Conservation (phyloP, 2,888 invertebrate species). For the Epistrophella euchroma region DNA sequence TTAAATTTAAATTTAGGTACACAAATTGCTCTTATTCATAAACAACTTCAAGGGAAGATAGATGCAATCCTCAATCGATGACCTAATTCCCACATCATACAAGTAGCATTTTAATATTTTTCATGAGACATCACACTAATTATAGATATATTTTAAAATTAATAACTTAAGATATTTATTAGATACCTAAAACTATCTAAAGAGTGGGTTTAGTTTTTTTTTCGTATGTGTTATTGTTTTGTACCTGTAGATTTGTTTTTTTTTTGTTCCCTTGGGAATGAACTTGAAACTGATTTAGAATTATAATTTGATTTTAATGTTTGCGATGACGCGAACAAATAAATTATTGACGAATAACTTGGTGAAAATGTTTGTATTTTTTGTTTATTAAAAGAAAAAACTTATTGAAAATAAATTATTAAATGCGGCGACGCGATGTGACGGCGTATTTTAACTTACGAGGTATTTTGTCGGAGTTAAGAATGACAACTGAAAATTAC, state of each 20-base stretch:
- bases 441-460: slow-evolving; percentile 20
- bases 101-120: slow-evolving; percentile 48
- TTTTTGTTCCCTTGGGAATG: slow-evolving; percentile 56
- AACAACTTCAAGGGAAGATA: background rate
- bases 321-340: slow-evolving; percentile 19
- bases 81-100: slow-evolving; percentile 52
- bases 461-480: slow-evolving; percentile 50
- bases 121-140: slow-evolving; percentile 5
- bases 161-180: slow-evolving; percentile 13
- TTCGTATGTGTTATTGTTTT: background rate
- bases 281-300: slow-evolving; percentile 64
- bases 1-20: background rate
- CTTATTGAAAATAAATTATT: background rate
- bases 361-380: slow-evolving; percentile 3
- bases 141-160: slow-evolving; percentile 1
- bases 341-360: background rate
- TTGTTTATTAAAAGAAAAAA: background rate
- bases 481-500: slow-evolving; percentile 69
- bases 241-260: slow-evolving; percentile 29
- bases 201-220: slow-evolving; percentile 30
- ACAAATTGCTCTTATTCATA: background rate
- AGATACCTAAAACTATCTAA: slow-evolving; percentile 12
- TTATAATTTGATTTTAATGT: background rate
- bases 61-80: slow-evolving; percentile 18
- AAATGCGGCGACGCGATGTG: background rate